Percentiles rank a stretch among this genome's conserved stretches.
Conservation (phyloP, 1,140 invertebrate species). For the Parasteatoda tepidariorum region DNA sequence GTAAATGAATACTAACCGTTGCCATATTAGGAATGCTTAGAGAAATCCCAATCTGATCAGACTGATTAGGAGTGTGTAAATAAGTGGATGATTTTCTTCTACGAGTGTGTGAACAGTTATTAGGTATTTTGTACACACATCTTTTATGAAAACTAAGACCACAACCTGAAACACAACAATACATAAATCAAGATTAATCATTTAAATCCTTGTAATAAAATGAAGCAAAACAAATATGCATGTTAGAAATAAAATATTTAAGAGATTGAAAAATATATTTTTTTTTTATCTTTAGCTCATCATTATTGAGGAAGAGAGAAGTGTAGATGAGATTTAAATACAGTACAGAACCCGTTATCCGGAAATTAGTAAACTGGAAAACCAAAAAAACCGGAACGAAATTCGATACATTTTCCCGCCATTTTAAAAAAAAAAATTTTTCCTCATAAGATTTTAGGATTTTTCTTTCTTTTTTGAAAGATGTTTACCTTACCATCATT, state of each 20-base stretch:
- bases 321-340: too few relatives aligned
- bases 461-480: too few relatives aligned
- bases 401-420: too few relatives aligned
- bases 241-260: background rate
- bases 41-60: constrained; percentile 39
- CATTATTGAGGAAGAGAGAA: too few relatives aligned
- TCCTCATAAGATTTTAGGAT: too few relatives aligned
- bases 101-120: constrained; percentile 84
- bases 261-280: background rate
- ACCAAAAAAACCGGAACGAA: too few relatives aligned
- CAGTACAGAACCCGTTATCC: too few relatives aligned
- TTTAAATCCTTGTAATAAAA: background rate
- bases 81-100: constrained; percentile 67
- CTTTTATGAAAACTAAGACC: constrained; percentile 98
- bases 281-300: too few relatives aligned
- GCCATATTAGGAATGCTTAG: constrained; percentile 58
- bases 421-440: too few relatives aligned
- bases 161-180: constrained; percentile 89
- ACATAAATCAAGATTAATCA: too few relatives aligned
- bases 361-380: too few relatives aligned
- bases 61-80: constrained; percentile 30
- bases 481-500: too few relatives aligned
- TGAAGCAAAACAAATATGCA: background rate
- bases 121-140: constrained; percentile 98
- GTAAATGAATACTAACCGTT: constrained; percentile 21